Evolutionary conservation across 2,113 vertebrate genomes (phyloP).

Genomic region (Alethe diademata): DNA sequence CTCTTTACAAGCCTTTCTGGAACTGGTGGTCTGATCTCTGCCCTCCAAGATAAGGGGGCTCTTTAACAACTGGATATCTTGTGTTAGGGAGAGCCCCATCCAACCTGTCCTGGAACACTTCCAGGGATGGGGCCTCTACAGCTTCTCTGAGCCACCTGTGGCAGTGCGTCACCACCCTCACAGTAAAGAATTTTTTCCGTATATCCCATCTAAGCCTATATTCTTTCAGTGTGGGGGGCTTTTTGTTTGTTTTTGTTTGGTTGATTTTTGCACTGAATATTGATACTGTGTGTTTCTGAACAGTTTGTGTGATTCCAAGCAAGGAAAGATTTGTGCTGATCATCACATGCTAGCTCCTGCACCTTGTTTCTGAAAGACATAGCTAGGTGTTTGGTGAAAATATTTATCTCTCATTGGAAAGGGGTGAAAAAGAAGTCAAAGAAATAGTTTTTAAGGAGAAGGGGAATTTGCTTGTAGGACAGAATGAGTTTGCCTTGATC

Average conservation of each 20-base stretch:
- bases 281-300: not conserved
- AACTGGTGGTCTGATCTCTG: not conserved
- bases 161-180: accelerated
- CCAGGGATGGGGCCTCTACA: not conserved
- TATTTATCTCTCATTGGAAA: not conserved
- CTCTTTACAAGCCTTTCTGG: not conserved
- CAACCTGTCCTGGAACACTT: not conserved
- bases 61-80: not conserved
- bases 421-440: not conserved
- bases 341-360: not conserved
- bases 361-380: not conserved
- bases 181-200: not conserved
- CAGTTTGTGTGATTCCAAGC: not conserved
- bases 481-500: not conserved
- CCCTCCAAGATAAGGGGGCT: not conserved
- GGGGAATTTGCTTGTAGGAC: not conserved
- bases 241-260: not conserved
- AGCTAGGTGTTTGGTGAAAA: not conserved
- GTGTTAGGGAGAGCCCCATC: not conserved
- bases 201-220: not conserved
- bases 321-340: not conserved
- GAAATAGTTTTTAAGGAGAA: not conserved
- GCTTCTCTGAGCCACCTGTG: not conserved
- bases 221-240: not conserved
- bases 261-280: not conserved